These are phyloP conservation scores for Anoplophora glabripennis DNA, from an alignment of 1,140 invertebrate genomes.

Conservation along the genomic window DNA sequence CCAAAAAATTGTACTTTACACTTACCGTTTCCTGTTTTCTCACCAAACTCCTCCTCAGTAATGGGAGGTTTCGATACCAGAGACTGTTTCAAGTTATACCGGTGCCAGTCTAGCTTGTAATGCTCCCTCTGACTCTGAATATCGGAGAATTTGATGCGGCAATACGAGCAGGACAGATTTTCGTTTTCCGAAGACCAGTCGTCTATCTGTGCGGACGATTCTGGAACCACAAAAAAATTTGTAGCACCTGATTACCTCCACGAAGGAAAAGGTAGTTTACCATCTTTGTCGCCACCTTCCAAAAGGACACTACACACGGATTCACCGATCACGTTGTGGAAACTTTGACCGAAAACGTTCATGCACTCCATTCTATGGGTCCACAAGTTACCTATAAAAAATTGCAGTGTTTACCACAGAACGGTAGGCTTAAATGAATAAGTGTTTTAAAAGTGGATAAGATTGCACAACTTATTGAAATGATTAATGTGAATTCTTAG, in stretches of 20 bases:
- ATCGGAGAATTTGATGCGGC: slow-evolving; percentile 53
- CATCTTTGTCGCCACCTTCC: slow-evolving; percentile 20
- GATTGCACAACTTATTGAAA: neutral
- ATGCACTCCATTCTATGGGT: slow-evolving; percentile 24
- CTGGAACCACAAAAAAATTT: neutral
- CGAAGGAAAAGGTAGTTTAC: neutral
- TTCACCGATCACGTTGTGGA: slow-evolving; percentile 32
- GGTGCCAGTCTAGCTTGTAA: slow-evolving; percentile 71
- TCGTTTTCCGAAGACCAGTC: slow-evolving; percentile 33
- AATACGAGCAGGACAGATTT: slow-evolving; percentile 56
- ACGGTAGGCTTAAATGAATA: neutral
- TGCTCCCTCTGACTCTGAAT: slow-evolving; percentile 55
- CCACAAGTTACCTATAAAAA: neutral
- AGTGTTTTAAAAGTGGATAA: neutral
- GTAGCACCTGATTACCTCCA: neutral
- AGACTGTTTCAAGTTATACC: slow-evolving; percentile 69
- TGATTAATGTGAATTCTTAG: neutral
- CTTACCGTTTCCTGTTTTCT: slow-evolving; percentile 34
- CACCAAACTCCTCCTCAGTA: slow-evolving; percentile 53
- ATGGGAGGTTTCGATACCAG: slow-evolving; percentile 56
- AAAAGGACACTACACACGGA: slow-evolving; percentile 27
- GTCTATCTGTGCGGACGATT: neutral
- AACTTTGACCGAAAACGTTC: slow-evolving; percentile 36
- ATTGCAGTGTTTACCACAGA: neutral
- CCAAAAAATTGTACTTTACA: neutral